phyloP scores from a whole-genome alignment of 2,888 invertebrate genomes.

The Abrostola tripartita region DNA sequence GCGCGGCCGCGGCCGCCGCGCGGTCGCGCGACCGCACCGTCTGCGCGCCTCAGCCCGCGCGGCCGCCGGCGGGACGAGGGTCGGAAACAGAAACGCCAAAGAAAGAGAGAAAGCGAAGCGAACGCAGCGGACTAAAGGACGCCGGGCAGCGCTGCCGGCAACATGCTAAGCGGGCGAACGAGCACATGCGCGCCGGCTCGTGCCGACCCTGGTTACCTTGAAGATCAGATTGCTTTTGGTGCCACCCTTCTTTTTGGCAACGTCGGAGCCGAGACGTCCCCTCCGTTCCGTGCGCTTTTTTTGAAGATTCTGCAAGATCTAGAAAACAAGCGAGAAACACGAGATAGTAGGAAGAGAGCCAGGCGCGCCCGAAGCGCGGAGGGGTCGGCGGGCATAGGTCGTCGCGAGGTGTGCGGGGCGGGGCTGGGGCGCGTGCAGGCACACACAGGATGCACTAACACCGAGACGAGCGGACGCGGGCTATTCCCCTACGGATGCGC shows the following conservation, averaged over 20 bases:
- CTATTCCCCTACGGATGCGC: slow-evolving; percentile 81
- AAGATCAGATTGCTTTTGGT: slow-evolving; percentile 99
- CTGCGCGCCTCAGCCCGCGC: slow-evolving; percentile 77
- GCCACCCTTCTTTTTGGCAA: slow-evolving; percentile 97
- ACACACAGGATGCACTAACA: slow-evolving; percentile 85
- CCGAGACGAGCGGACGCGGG: slow-evolving; percentile 80
- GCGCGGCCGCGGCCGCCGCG: slow-evolving; percentile 75
- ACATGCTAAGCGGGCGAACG: slow-evolving; percentile 88
- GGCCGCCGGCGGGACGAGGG: slow-evolving; percentile 81
- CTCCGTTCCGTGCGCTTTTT: slow-evolving; percentile 99
- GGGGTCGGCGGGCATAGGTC: slow-evolving; percentile 74
- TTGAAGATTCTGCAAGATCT: slow-evolving; percentile 99
- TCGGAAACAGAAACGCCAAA: slow-evolving; percentile 82
- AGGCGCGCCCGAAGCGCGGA: slow-evolving; percentile 83
- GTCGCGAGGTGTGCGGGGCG: slow-evolving; percentile 75
- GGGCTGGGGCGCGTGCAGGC: slow-evolving; percentile 74
- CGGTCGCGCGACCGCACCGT: slow-evolving; percentile 74
- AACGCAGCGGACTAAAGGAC: slow-evolving; percentile 84
- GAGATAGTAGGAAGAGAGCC: slow-evolving; percentile 93
- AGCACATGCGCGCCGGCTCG: slow-evolving; percentile 88
- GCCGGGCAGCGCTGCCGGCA: slow-evolving; percentile 84
- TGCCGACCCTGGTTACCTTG: slow-evolving; percentile 95
- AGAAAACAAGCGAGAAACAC: slow-evolving; percentile 97
- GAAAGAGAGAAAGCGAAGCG: slow-evolving; percentile 86
- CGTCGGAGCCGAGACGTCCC: slow-evolving; percentile 98